These are phyloP conservation scores for Delia radicum DNA, from an alignment of 1,140 invertebrate species.

Conservation along the genomic window DNA sequence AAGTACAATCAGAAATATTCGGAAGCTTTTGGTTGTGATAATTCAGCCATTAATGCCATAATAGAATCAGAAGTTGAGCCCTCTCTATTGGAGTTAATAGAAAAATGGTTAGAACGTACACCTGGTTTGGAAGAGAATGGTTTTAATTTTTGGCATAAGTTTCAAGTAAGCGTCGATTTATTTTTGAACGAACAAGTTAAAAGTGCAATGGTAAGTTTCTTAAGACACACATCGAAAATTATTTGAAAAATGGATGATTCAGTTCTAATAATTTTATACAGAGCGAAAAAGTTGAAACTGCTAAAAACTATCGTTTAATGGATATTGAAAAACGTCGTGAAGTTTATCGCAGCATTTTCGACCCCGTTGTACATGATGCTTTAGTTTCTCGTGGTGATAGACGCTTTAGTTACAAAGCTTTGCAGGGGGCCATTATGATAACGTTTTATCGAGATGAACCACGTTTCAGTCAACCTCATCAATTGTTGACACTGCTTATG, in stretches of 20 bases:
- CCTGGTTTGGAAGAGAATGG: slow-evolving; percentile 82
- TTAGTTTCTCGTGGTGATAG: slow-evolving; percentile 82
- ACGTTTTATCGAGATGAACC: slow-evolving; percentile 95
- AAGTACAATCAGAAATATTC: slow-evolving; percentile 93
- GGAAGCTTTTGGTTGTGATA: slow-evolving; percentile 80
- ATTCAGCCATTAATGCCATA: slow-evolving; percentile 70
- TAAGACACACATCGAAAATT: neutral
- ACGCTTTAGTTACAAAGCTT: slow-evolving; percentile 83
- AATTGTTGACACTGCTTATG: slow-evolving; percentile 90
- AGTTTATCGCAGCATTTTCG: slow-evolving; percentile 88
- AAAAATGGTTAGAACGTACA: slow-evolving; percentile 92
- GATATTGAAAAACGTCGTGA: slow-evolving; percentile 78
- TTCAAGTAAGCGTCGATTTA: slow-evolving; percentile 72
- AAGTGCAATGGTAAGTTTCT: slow-evolving; percentile 35
- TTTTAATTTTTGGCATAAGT: slow-evolving; percentile 94
- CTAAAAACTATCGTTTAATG: slow-evolving; percentile 63
- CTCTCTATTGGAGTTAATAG: slow-evolving; percentile 79
- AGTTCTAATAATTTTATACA: slow-evolving; percentile 34
- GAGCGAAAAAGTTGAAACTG: slow-evolving; percentile 64
- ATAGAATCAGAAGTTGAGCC: slow-evolving; percentile 79
- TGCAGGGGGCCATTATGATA: slow-evolving; percentile 97
- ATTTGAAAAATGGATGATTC: neutral
- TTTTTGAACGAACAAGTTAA: slow-evolving; percentile 71
- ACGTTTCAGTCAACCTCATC: slow-evolving; percentile 94
- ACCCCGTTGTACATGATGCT: slow-evolving; percentile 77